Conservation (phyloP, 2,113 vertebrate genomes). For the Hystrix brachyura region DNA sequence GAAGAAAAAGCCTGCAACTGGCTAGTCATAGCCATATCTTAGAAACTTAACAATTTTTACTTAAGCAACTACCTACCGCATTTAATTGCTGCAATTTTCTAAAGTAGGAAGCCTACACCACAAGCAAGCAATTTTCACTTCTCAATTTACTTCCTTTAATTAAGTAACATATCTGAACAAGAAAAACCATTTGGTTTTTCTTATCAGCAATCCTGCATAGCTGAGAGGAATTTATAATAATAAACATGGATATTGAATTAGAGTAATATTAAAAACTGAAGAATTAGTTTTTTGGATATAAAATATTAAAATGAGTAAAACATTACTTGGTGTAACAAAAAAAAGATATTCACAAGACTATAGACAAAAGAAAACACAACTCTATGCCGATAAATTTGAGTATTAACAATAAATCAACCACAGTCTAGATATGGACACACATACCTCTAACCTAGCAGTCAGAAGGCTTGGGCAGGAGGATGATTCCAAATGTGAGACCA, state of each 20-base stretch:
- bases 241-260: slow-evolving; percentile 53
- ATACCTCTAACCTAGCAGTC: background rate
- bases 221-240: slow-evolving; percentile 2
- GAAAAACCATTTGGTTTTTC: background rate
- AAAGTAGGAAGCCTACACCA: background rate
- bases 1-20: slow-evolving; percentile 57
- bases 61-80: slow-evolving; percentile 58
- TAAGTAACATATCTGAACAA: slow-evolving; percentile 25
- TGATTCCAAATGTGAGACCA: background rate
- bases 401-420: slow-evolving; percentile 52
- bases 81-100: slow-evolving; percentile 41
- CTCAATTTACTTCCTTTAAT: slow-evolving; percentile 60
- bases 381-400: slow-evolving; percentile 23
- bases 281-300: slow-evolving; percentile 36
- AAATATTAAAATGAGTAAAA: slow-evolving; percentile 50
- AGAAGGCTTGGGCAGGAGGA: background rate
- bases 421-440: background rate
- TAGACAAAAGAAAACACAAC: background rate
- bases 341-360: slow-evolving; percentile 14
- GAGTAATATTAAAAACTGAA: slow-evolving; percentile 52
- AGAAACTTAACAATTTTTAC: slow-evolving; percentile 28
- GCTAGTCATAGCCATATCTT: background rate
- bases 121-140: slow-evolving; percentile 68
- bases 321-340: slow-evolving; percentile 6
- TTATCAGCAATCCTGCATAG: slow-evolving; percentile 32